Percentiles rank a stretch among this genome's conserved stretches.
phyloP scores from a whole-genome alignment of 2,888 invertebrate genomes.

The Yponomeuta sedellus region DNA sequence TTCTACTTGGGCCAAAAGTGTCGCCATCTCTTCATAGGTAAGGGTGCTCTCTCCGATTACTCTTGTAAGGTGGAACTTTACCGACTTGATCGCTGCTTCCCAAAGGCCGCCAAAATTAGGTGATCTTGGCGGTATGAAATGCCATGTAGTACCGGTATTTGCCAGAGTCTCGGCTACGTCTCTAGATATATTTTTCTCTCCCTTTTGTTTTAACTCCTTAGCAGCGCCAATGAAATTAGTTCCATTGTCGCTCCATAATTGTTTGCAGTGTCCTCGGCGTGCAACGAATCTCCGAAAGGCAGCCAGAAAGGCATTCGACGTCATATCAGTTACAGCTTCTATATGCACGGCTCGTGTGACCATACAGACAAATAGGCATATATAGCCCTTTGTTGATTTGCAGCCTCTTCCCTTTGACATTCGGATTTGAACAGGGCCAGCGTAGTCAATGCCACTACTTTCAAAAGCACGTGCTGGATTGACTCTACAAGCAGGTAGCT shows the following conservation, averaged over 20 bases:
- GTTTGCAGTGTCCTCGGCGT: no score
- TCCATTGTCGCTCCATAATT: constrained; percentile 5
- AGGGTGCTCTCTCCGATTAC: no score
- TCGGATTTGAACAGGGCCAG: neutral
- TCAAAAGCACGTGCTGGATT: no score
- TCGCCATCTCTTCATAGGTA: no score
- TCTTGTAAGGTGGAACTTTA: no score
- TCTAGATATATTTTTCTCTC: neutral
- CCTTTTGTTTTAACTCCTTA: neutral
- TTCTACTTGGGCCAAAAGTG: no score
- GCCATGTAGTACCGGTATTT: neutral
- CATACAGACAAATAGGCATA: constrained; percentile 1
- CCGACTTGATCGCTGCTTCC: no score
- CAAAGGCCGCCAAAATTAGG: no score
- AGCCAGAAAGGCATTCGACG: neutral
- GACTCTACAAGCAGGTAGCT: no score
- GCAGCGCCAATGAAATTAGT: neutral
- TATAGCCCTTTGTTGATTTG: neutral
- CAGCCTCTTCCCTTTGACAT: neutral
- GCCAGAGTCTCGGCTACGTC: neutral
- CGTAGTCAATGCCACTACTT: neutral
- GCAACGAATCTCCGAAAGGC: no score
- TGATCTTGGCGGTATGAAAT: neutral
- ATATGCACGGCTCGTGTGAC: neutral
- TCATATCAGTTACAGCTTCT: neutral